Evolutionary conservation across 1,140 invertebrate species (phyloP).

Genomic region (Oryctes rhinoceros): DNA sequence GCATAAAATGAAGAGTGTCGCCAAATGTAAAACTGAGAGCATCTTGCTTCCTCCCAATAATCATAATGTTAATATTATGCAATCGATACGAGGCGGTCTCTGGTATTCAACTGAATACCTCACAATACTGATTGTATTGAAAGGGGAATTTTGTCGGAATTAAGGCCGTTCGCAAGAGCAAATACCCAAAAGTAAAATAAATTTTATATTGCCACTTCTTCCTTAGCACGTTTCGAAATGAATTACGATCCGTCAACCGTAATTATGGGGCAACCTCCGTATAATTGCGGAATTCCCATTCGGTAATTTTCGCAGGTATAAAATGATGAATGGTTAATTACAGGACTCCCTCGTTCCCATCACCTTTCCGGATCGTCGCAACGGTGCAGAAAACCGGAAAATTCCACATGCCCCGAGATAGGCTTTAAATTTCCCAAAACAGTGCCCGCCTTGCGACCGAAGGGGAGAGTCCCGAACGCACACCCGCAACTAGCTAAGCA

Average conservation of each 20-base stretch:
- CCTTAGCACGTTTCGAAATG: not conserved
- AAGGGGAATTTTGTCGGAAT: not conserved
- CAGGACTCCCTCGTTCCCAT: not conserved
- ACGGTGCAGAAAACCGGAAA: not conserved
- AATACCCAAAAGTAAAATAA: not conserved
- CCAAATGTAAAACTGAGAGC: no score
- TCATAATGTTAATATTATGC: no score
- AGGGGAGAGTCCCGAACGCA: not conserved
- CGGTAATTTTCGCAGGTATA: slow-evolving; percentile 37
- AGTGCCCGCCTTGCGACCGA: not conserved
- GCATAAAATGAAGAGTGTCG: no score
- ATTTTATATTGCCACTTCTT: slow-evolving; percentile 10
- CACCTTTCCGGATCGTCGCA: slow-evolving; percentile 8
- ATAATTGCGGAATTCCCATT: slow-evolving; percentile 37
- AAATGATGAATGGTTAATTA: slow-evolving; percentile 38
- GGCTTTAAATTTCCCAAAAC: slow-evolving; percentile 23
- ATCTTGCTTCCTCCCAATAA: no score
- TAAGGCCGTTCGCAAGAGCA: not conserved
- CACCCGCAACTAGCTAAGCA: not conserved
- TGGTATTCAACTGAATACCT: no score
- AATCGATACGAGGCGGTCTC: no score
- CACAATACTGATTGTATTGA: no score
- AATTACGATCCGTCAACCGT: slow-evolving; percentile 22
- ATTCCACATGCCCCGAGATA: slow-evolving; percentile 12
- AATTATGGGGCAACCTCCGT: slow-evolving; percentile 23